Percentiles rank a stretch among this genome's conserved stretches.
Conservation (phyloP, 2,113 vertebrate genomes). For the Caranx melampygus region DNA sequence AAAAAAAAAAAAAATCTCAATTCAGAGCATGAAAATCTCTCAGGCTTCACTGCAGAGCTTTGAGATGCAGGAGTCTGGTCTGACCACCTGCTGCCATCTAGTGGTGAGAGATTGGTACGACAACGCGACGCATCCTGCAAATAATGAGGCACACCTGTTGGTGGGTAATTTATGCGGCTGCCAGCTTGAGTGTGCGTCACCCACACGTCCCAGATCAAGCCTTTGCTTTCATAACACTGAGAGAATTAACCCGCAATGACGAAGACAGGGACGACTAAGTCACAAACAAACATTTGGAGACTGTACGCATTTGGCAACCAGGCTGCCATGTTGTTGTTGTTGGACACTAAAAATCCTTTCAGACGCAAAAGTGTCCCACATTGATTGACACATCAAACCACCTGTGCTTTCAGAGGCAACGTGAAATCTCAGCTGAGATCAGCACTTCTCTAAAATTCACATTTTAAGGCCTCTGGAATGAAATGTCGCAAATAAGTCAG, state of each 20-base stretch:
- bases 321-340: not conserved
- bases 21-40: not conserved
- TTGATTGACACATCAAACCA: conserved; percentile 66
- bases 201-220: not conserved
- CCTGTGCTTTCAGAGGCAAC: conserved; percentile 44
- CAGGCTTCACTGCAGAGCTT: not conserved
- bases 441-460: conserved; percentile 16
- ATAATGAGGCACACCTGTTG: conserved; percentile 66
- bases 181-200: not conserved
- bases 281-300: not conserved
- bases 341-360: not conserved
- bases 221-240: not conserved
- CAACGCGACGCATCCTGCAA: not conserved
- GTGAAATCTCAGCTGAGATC: conserved; percentile 28
- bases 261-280: not conserved
- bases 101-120: not conserved
- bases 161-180: conserved; percentile 9
- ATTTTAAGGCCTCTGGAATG: conserved; percentile 59
- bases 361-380: conserved; percentile 18
- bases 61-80: not conserved
- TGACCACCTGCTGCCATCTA: conserved; percentile 59
- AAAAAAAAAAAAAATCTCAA: not conserved
- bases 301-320: not conserved
- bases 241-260: not conserved
- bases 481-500: conserved; percentile 80